These are phyloP conservation scores for Empidonax alnorum DNA, from an alignment of 2,113 vertebrate genomes.

Conservation along the genomic window DNA sequence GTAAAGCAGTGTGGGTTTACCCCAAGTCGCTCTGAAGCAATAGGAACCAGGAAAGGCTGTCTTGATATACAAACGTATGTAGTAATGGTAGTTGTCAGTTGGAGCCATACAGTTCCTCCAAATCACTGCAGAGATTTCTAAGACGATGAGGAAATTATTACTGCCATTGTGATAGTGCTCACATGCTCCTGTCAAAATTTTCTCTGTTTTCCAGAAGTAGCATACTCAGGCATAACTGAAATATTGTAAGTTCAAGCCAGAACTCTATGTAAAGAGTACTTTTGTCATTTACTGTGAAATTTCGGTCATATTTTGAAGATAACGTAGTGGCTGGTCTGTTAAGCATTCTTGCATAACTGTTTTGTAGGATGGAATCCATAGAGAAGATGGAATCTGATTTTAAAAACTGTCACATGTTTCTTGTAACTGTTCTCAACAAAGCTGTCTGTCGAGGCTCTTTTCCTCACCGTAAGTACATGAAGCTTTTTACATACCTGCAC, in stretches of 20 bases:
- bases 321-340: neutral
- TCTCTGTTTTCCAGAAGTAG: neutral
- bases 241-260: neutral
- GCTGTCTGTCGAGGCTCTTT: slow-evolving; percentile 96
- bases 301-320: neutral
- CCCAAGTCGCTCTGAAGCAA: neutral
- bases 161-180: neutral
- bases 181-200: neutral
- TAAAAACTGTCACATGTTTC: slow-evolving; percentile 99
- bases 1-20: neutral
- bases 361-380: slow-evolving; percentile 91
- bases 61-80: neutral
- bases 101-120: neutral
- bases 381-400: slow-evolving; percentile 99
- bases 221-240: neutral
- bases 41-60: neutral
- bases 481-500: neutral
- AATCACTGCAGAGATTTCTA: neutral
- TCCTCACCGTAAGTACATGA: slow-evolving; percentile 89
- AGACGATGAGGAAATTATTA: neutral
- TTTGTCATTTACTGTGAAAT: neutral
- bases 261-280: neutral
- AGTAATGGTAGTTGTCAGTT: neutral
- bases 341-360: slow-evolving; percentile 2
- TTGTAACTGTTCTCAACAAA: slow-evolving; percentile 96